A percentile compares a stretch with the other conserved stretches of the same genome.
These are phyloP conservation scores for Hippopotamyrus pictus DNA, from an alignment of 2,797 vertebrate species.

Conservation along the genomic window DNA sequence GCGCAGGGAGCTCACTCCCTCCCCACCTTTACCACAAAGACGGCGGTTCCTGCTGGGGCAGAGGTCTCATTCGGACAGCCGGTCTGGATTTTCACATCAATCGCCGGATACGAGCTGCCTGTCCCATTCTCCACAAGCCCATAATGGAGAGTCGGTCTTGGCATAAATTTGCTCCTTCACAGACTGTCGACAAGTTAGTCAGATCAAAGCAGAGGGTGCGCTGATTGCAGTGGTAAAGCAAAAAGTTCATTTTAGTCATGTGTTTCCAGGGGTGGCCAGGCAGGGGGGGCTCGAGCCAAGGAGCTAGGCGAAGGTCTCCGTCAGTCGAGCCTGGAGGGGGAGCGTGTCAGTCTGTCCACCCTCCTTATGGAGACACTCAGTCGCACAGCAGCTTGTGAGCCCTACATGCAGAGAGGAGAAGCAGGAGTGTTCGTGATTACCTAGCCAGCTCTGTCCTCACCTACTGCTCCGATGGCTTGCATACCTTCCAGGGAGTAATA, in stretches of 20 bases:
- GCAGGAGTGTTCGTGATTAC: neutral
- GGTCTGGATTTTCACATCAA: neutral
- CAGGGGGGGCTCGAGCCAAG: neutral
- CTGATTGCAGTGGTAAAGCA: neutral
- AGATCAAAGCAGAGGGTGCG: neutral
- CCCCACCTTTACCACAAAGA: neutral
- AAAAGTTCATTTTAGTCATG: neutral
- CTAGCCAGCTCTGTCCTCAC: neutral
- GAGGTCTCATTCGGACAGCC: neutral
- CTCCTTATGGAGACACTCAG: neutral
- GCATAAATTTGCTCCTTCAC: neutral
- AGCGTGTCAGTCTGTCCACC: neutral
- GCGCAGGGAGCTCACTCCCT: neutral
- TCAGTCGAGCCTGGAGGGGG: neutral
- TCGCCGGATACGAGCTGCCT: neutral
- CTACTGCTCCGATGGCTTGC: neutral
- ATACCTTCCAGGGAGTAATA: neutral
- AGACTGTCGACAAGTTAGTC: neutral
- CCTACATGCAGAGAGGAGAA: neutral
- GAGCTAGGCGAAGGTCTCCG: neutral
- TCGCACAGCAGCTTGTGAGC: neutral
- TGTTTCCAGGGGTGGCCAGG: neutral
- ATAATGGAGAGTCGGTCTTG: neutral
- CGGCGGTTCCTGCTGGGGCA: neutral
- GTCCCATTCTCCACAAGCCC: neutral